Conservation (phyloP, 2,113 vertebrate genomes). For the Chascanopsetta lugubris region DNA sequence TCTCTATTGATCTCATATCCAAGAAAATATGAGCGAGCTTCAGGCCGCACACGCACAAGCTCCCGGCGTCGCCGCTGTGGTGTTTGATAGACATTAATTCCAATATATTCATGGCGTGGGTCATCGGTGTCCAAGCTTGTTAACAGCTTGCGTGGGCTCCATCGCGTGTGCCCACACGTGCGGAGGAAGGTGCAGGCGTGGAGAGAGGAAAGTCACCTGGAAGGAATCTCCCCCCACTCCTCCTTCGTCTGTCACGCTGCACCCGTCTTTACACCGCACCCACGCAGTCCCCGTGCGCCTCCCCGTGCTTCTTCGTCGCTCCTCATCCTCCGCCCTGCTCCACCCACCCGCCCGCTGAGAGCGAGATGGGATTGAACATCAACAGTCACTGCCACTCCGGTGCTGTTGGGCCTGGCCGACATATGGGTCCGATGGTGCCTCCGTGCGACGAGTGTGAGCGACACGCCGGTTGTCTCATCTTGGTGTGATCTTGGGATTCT, state of each 20-base stretch:
- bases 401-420: constrained; percentile 25
- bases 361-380: constrained; percentile 41
- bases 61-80: no score
- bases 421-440: constrained; percentile 42
- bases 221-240: neutral
- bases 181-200: constrained; percentile 44
- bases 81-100: no score
- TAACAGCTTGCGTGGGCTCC: constrained; percentile 38
- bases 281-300: constrained; percentile 3
- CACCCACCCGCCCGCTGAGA: constrained; percentile 26
- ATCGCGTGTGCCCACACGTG: constrained; percentile 8
- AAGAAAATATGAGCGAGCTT: neutral
- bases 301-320: neutral
- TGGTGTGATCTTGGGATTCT: neutral
- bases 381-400: constrained; percentile 17
- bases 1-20: neutral
- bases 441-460: constrained; percentile 13
- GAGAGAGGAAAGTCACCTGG: constrained; percentile 1
- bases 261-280: constrained; percentile 22
- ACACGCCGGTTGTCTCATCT: neutral
- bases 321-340: constrained; percentile 1
- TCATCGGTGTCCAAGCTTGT: neutral
- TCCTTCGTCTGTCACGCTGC: constrained; percentile 7
- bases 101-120: no score
- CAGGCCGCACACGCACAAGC: neutral